Percentiles rank a stretch among this genome's conserved stretches.
Conservation (phyloP, 2,888 invertebrate species). For the Operophtera brumata region DNA sequence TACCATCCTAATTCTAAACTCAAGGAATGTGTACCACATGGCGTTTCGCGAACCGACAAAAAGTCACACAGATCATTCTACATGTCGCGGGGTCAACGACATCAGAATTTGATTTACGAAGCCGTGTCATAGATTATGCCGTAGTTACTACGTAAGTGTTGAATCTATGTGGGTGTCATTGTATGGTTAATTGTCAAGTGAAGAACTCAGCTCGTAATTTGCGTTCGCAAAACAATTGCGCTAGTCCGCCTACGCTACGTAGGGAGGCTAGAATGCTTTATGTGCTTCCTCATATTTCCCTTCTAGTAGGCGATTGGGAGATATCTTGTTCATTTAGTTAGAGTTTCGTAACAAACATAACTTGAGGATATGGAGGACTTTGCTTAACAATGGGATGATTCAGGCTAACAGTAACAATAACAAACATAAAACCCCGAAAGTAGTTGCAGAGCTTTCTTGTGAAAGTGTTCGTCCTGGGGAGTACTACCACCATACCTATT, state of each 20-base stretch:
- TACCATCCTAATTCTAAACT: constrained; percentile 8
- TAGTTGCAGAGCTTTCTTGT: too few relatives aligned
- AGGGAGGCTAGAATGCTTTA: constrained; percentile 14
- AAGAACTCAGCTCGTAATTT: constrained; percentile 34
- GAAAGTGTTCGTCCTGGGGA: too few relatives aligned
- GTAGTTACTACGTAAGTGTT: constrained; percentile 15
- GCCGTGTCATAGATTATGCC: constrained; percentile 18
- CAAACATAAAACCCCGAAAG: too few relatives aligned
- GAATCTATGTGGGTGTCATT: constrained; percentile 61
- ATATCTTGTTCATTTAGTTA: too few relatives aligned
- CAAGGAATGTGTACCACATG: constrained; percentile 25
- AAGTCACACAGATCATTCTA: constrained; percentile 19
- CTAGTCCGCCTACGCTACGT: constrained; percentile 15
- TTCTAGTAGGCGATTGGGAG: background rate
- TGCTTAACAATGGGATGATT: too few relatives aligned
- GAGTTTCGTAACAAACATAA: too few relatives aligned
- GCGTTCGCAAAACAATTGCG: constrained; percentile 22
- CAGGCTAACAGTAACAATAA: too few relatives aligned
- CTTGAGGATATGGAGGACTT: too few relatives aligned
- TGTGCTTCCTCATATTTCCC: constrained; percentile 13
- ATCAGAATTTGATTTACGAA: constrained; percentile 44
- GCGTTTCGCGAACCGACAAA: constrained; percentile 21
- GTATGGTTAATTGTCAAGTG: constrained; percentile 48
- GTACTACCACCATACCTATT: too few relatives aligned
- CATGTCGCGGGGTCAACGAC: constrained; percentile 46